A percentile compares a stretch with the other conserved stretches of the same genome.
These are phyloP conservation scores for Sycophila texana DNA, from an alignment of 2,888 invertebrate species.

Conservation along the genomic window DNA sequence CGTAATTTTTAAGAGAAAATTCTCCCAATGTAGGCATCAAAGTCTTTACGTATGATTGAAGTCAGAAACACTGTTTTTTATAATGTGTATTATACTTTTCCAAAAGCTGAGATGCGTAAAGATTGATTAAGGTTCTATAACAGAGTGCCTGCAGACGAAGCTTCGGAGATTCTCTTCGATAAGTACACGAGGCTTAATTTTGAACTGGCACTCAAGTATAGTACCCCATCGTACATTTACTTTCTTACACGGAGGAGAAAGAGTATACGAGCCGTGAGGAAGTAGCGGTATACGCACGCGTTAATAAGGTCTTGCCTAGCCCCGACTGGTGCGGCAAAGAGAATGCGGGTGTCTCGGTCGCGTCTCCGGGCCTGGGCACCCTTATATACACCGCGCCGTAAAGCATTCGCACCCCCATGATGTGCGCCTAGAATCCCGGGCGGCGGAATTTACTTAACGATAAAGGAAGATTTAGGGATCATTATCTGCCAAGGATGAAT, in stretches of 20 bases:
- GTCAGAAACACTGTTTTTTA: too few species aligned
- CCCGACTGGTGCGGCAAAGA: neutral
- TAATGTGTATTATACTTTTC: too few species aligned
- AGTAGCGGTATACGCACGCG: too few species aligned
- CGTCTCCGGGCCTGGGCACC: slow-evolving; percentile 40
- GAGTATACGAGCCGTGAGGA: too few species aligned
- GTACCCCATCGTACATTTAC: slow-evolving; percentile 31
- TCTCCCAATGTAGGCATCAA: too few species aligned
- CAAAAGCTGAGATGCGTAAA: too few species aligned
- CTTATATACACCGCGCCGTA: slow-evolving; percentile 58
- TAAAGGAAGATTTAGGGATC: slow-evolving; percentile 65
- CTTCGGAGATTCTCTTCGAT: neutral
- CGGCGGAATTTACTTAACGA: slow-evolving; percentile 65
- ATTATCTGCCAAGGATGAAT: slow-evolving; percentile 65
- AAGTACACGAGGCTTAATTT: slow-evolving; percentile 29
- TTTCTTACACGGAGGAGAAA: slow-evolving; percentile 5
- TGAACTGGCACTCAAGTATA: neutral
- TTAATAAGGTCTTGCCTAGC: too few species aligned
- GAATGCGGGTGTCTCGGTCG: slow-evolving; percentile 37
- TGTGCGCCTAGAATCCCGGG: neutral
- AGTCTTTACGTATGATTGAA: too few species aligned
- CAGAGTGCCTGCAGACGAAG: too few species aligned
- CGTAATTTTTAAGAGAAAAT: too few species aligned
- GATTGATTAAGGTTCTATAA: neutral
- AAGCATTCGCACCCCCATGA: slow-evolving; percentile 59